Percentiles rank a stretch among this genome's conserved stretches.
Conservation (phyloP, 2,113 vertebrate species). For the Zosterops borbonicus region DNA sequence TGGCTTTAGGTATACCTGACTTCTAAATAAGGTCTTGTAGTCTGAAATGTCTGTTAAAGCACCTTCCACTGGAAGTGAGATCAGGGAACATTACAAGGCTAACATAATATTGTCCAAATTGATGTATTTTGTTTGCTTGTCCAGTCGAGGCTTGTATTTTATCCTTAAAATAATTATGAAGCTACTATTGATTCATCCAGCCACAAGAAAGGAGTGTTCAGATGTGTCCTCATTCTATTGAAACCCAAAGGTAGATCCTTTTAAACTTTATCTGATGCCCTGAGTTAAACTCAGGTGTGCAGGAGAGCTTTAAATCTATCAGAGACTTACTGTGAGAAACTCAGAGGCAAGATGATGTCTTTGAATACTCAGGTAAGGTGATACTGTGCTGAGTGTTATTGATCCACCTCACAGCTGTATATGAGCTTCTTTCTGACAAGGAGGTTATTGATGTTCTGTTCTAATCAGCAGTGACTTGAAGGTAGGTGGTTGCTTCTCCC, state of each 20-base stretch:
- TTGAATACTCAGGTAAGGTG: not conserved
- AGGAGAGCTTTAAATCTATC: not conserved
- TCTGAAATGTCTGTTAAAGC: not conserved
- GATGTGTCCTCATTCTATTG: not conserved
- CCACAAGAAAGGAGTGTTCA: rapidly evolving
- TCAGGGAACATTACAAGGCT: not conserved
- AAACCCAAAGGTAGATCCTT: not conserved
- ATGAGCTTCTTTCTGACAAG: not conserved
- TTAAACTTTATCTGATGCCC: not conserved
- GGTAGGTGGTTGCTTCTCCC: not conserved
- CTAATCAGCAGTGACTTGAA: not conserved
- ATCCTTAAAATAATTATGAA: not conserved
- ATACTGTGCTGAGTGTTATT: not conserved
- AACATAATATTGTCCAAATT: not conserved
- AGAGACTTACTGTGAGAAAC: not conserved
- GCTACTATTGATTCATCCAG: not conserved
- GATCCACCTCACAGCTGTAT: not conserved
- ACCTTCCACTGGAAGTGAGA: not conserved
- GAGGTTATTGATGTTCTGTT: not conserved
- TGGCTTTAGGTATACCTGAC: not conserved
- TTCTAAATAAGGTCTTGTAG: not conserved
- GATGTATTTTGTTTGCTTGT: not conserved
- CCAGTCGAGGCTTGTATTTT: not conserved
- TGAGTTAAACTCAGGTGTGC: not conserved
- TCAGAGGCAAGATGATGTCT: not conserved